These are phyloP conservation scores for Ophion slaviceki DNA, from an alignment of 2,888 invertebrate genomes.

Conservation along the genomic window DNA sequence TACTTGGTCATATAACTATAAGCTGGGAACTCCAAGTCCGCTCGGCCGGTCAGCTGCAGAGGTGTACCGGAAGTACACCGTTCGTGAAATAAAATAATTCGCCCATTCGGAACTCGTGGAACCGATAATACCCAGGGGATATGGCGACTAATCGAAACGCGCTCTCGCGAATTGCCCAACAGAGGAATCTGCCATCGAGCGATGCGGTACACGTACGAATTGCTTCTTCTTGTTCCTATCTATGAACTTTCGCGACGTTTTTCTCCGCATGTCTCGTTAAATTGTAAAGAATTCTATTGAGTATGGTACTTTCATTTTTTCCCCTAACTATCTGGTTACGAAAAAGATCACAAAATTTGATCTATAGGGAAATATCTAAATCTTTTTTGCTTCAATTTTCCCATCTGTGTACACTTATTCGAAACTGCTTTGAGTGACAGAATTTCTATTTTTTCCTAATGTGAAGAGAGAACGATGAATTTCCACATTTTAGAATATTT, in stretches of 20 bases:
- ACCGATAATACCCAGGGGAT: conserved; percentile 57
- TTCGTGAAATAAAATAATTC: conserved; percentile 60
- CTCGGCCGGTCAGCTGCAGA: conserved; percentile 33
- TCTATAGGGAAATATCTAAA: too few species aligned
- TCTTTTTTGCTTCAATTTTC: too few species aligned
- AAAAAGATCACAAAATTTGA: too few species aligned
- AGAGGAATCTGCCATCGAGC: conserved; percentile 2
- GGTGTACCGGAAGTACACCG: conserved; percentile 23
- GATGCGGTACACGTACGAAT: conserved; percentile 2
- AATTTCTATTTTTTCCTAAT: too few species aligned
- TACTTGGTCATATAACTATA: conserved; percentile 15
- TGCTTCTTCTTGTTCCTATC: neutral
- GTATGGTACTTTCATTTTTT: too few species aligned
- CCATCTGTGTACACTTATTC: too few species aligned
- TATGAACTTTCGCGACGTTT: neutral
- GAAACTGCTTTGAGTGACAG: too few species aligned
- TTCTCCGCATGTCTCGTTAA: too few species aligned
- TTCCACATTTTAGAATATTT: too few species aligned
- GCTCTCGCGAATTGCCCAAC: conserved; percentile 15
- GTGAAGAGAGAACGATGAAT: too few species aligned
- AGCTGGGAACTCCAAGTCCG: conserved; percentile 16
- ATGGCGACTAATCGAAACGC: conserved; percentile 55
- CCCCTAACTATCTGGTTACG: too few species aligned
- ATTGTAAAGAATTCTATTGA: too few species aligned
- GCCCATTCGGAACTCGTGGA: conserved; percentile 57